Percentiles rank a stretch among this genome's conserved stretches.
phyloP scores from a whole-genome alignment of 2,888 invertebrate genomes.

The Stenotaenia linearis region DNA sequence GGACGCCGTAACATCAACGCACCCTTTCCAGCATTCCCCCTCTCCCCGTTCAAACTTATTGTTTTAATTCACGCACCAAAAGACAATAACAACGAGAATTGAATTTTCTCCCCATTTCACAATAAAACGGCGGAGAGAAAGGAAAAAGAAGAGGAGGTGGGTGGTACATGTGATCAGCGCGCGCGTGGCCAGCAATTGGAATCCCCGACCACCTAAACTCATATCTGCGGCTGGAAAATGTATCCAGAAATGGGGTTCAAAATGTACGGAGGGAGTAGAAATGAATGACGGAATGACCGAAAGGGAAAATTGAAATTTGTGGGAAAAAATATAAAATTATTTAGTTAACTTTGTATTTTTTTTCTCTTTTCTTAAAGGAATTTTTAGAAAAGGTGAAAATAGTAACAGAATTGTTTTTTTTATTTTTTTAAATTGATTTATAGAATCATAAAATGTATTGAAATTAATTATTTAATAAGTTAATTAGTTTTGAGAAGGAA shows the following conservation, averaged over 20 bases:
- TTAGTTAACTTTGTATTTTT: neutral
- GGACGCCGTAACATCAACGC: neutral
- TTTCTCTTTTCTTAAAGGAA: neutral
- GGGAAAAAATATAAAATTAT: neutral
- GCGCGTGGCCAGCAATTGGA: constrained; percentile 6
- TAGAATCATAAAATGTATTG: no score
- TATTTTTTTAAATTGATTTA: no score
- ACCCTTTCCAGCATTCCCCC: neutral
- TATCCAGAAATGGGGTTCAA: constrained; percentile 4
- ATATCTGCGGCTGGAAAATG: constrained; percentile 5
- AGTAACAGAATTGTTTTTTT: no score
- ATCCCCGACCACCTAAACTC: constrained; percentile 4
- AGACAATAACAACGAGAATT: constrained; percentile 31
- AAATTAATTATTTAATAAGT: neutral
- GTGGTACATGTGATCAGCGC: neutral
- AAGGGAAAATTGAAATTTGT: neutral
- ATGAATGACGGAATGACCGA: neutral
- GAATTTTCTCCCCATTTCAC: constrained; percentile 33
- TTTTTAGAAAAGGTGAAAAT: no score
- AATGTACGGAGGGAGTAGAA: neutral
- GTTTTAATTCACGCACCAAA: constrained; percentile 32
- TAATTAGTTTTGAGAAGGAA: no score
- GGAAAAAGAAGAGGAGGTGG: neutral
- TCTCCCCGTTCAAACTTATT: constrained; percentile 31
- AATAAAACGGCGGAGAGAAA: constrained; percentile 29